These are phyloP conservation scores for Falco peregrinus DNA, from an alignment of 2,797 vertebrate species.

Conservation along the genomic window DNA sequence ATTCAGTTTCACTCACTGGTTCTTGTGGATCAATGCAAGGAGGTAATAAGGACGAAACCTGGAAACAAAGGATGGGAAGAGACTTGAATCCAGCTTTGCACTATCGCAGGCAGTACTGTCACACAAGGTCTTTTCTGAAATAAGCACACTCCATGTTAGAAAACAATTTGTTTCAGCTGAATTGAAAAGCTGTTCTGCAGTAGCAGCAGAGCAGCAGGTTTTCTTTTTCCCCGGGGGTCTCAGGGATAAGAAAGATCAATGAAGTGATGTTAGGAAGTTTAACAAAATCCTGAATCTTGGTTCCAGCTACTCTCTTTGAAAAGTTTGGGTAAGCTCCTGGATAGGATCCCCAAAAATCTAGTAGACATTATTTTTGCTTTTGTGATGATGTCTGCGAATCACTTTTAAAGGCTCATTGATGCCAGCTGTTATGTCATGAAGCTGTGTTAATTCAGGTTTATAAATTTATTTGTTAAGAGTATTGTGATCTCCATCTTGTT, in stretches of 20 bases:
- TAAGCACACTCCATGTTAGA: neutral
- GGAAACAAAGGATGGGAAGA: neutral
- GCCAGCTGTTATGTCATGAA: neutral
- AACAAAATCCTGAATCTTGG: neutral
- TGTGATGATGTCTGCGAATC: neutral
- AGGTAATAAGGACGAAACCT: neutral
- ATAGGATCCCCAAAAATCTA: neutral
- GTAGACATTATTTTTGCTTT: neutral
- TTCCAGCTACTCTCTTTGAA: neutral
- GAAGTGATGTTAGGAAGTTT: neutral
- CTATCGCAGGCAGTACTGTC: neutral
- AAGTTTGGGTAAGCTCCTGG: neutral
- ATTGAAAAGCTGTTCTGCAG: neutral
- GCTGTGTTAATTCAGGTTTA: neutral
- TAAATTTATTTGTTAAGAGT: neutral
- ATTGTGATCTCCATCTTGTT: neutral
- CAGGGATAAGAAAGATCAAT: neutral
- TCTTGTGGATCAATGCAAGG: neutral
- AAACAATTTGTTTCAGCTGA: neutral
- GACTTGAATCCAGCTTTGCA: neutral
- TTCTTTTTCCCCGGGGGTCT: neutral
- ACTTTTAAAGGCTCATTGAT: neutral
- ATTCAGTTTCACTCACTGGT: neutral
- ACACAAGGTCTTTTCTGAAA: neutral
- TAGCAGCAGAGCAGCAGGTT: neutral